Conservation (phyloP, 2,888 invertebrate genomes). For the Frankliniella intonsa region DNA sequence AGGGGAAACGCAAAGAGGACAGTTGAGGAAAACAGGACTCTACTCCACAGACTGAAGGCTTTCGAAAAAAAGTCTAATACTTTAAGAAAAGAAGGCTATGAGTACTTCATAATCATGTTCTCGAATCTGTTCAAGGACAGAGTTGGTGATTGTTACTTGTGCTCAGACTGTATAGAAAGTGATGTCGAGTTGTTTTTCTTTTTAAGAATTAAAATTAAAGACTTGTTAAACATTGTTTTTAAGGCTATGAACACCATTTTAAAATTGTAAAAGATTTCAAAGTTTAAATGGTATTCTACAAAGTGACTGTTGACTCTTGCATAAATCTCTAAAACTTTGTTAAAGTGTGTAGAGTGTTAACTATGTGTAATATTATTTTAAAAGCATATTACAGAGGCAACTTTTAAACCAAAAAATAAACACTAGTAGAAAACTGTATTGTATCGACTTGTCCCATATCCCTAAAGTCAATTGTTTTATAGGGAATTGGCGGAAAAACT, state of each 20-base stretch:
- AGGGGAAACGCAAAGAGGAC: not conserved
- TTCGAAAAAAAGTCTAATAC: not conserved
- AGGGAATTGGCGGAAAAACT: too few relatives aligned
- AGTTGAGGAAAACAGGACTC: not conserved
- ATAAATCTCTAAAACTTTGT: slow-evolving; percentile 9
- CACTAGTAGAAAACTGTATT: too few relatives aligned
- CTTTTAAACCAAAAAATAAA: not conserved
- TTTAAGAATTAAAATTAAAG: not conserved
- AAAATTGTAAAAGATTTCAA: not conserved
- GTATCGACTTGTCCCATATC: too few relatives aligned
- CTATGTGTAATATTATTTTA: not conserved
- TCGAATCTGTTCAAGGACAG: not conserved
- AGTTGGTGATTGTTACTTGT: not conserved
- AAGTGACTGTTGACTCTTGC: slow-evolving; percentile 20
- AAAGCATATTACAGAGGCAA: not conserved
- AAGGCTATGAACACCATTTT: slow-evolving; percentile 5
- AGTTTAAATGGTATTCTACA: not conserved
- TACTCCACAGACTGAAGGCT: slow-evolving; percentile 14
- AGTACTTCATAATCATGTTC: too few relatives aligned
- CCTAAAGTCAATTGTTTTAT: too few relatives aligned
- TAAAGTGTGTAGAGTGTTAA: not conserved
- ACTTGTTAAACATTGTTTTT: not conserved
- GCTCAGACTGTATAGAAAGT: slow-evolving; percentile 11
- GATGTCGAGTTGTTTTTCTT: not conserved
- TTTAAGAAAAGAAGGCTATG: not conserved